Evolutionary conservation across 2,113 vertebrate species (phyloP), one percentile per base, ranked within the genome.

Genomic region (Pluvianellus socialis): DNA sequence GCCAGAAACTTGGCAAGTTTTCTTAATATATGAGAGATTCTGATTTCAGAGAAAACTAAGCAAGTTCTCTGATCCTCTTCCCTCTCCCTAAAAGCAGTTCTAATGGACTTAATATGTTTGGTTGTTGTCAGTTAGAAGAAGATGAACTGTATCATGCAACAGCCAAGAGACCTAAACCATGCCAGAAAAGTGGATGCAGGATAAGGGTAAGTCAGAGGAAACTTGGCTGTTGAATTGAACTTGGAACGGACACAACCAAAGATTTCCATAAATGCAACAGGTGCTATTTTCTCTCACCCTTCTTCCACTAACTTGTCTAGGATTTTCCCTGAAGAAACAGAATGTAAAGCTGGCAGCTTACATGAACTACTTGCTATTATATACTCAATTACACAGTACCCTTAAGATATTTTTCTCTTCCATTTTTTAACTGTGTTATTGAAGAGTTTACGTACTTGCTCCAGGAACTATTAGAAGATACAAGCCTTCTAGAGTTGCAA

Each of bases 381-480:
- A 62, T 11, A 52, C 14, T 52, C 74, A 90, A 65, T 67, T 53
- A 85, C 40, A 44, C 3, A 11, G 18, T n/a, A 77, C 10, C n/a
- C 40, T 52, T 47, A 14, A 19, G 7, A 74, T 62, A 62, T 32
- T 89, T 56, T 79, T 75, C 14, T 66, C 26, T 86, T 79, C 35
- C 26, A 10, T 61, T 93, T 83, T 83, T 94, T 72, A 63, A 76
- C 11, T 45, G 7, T 67, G 49, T 14, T 84, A 16, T 74, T 47
- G 59, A 87, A 85, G 38, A 85, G 77, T 66, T 67, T 35, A 99
- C 99, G 92, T 98, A 99, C 99, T 99, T 98, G 99, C 98, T 97
- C 99, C 99, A 71, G 99, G 99, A 83, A 99, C 99, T 9, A 99
- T 97, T 28, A 99, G 98, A 38, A 99, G 98, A 97, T 99, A 99